Percentiles rank a stretch among this genome's conserved stretches.
phyloP scores from a whole-genome alignment of 1,140 invertebrate genomes.

The Drosophila equinoxialis region DNA sequence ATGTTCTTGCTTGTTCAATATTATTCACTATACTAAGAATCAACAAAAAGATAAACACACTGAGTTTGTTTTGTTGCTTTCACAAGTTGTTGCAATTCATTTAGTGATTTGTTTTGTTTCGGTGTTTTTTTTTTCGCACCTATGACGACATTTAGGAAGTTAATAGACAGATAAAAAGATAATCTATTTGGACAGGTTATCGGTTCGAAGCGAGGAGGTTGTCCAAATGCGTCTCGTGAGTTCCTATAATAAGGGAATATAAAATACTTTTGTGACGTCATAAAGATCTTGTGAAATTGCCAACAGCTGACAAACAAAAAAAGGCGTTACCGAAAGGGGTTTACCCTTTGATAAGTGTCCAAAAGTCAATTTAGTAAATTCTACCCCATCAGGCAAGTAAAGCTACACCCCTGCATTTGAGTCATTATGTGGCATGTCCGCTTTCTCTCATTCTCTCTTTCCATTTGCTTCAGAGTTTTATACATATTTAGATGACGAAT shows the following conservation, averaged over 20 bases:
- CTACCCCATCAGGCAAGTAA: background rate
- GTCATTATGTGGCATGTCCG: conserved; percentile 41
- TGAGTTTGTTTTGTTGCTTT: conserved; percentile 26
- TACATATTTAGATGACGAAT: background rate
- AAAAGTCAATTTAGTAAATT: background rate
- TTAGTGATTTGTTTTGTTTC: background rate
- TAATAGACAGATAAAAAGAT: background rate
- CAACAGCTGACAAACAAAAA: background rate
- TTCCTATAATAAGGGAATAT: background rate
- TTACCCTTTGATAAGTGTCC: background rate
- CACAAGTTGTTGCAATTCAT: conserved; percentile 40
- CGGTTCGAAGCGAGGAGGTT: background rate
- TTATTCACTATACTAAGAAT: conserved; percentile 10
- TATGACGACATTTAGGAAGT: conserved; percentile 7
- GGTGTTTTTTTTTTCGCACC: background rate
- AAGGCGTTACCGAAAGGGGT: background rate
- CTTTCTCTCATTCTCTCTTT: background rate
- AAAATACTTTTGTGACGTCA: conserved; percentile 31
- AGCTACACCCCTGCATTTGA: conserved; percentile 15
- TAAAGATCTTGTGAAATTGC: conserved; percentile 47
- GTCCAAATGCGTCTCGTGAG: background rate
- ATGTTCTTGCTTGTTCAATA: conserved; percentile 25
- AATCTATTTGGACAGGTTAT: background rate
- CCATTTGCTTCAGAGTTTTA: background rate
- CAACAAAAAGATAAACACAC: background rate